Base-by-base conservation (phyloP, 2,797 vertebrate genomes). In the Syngnathus rostellatus region DNA sequence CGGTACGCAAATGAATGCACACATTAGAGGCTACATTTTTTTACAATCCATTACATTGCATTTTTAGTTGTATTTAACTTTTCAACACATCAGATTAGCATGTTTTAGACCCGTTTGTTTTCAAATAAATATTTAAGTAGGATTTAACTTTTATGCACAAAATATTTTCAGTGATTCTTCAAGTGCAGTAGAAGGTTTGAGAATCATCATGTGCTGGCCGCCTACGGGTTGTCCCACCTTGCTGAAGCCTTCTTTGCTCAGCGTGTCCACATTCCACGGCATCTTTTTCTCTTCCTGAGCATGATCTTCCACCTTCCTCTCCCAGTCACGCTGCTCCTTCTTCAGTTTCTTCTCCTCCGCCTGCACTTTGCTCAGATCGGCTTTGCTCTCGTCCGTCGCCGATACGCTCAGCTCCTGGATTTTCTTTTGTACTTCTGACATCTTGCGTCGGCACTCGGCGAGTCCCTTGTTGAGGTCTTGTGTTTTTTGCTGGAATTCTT, bases 221-320 rank as follows among this genome's bases (percentile, higher is more conserved):
- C 8, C 40, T 25, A 25, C 31, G 17, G 43, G 45, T n/a, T 14
- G 16, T 1, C 87, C 63, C 74, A 97, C 95, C 93, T 98, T 98
- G 86, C 94, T 97, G 84, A 98, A 98, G 0, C 96, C 96, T 0
- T 96, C 95, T 61, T 91, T 97, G 89, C 95, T 94, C 71, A 98
- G 93, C 0, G 96, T 98, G 82, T 98, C 96, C 23, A 98, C 94
- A 0, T 98, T 98, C 96, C 96, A 98, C 0, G 96, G 95, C 94
- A 94, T 91, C 84, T 88, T 96, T 85, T 94, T 96, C 86, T 97
- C 96, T 31, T 98, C 95, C 41, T 87, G 87, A 45, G 79, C 76
- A 74, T 93, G 82, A 4, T 94, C 92, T 0, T 93, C 91, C 58
- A 93, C 0, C 68, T 94, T 96, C 78, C 85, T 93, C 69, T 92